Evolutionary conservation across 1,140 invertebrate species (phyloP).

Genomic region (Microvelia longipes): DNA sequence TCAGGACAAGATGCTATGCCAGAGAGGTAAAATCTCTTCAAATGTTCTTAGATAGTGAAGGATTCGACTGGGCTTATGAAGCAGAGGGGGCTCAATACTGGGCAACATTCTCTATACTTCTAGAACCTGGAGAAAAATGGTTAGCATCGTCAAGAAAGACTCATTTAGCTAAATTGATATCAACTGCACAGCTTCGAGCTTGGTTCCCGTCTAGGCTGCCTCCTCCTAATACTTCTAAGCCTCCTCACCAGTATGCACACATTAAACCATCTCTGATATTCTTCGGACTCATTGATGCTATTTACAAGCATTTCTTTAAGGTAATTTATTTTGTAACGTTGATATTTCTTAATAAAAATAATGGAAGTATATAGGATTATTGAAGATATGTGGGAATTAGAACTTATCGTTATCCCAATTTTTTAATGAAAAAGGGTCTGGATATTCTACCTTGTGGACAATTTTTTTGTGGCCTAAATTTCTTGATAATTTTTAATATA

Average conservation of each 20-base stretch:
- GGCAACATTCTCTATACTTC: slow-evolving; percentile 56
- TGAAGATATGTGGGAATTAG: too few relatives aligned
- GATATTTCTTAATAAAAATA: not conserved
- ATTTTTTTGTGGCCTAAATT: too few relatives aligned
- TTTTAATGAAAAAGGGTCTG: too few relatives aligned
- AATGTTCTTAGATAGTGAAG: slow-evolving; percentile 48
- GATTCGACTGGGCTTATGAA: slow-evolving; percentile 71
- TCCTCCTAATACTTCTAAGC: slow-evolving; percentile 31
- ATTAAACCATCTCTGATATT: slow-evolving; percentile 79
- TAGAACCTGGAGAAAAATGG: slow-evolving; percentile 60
- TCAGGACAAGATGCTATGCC: slow-evolving; percentile 53
- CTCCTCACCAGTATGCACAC: slow-evolving; percentile 61
- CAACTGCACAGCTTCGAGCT: slow-evolving; percentile 61
- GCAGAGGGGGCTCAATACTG: slow-evolving; percentile 81
- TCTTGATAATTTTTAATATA: too few relatives aligned
- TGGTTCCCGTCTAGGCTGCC: slow-evolving; percentile 30
- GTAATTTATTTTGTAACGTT: slow-evolving; percentile 29
- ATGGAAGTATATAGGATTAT: too few relatives aligned
- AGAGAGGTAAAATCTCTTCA: slow-evolving; percentile 57
- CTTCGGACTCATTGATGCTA: slow-evolving; percentile 60
- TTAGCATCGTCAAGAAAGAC: slow-evolving; percentile 39
- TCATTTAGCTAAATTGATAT: slow-evolving; percentile 60
- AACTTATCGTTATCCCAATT: too few relatives aligned
- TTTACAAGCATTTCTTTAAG: slow-evolving; percentile 61
- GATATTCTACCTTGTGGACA: too few relatives aligned